Percentiles rank a stretch among this genome's conserved stretches.
Conservation (phyloP, 2,113 vertebrate species). For the Festucalex cinctus region DNA sequence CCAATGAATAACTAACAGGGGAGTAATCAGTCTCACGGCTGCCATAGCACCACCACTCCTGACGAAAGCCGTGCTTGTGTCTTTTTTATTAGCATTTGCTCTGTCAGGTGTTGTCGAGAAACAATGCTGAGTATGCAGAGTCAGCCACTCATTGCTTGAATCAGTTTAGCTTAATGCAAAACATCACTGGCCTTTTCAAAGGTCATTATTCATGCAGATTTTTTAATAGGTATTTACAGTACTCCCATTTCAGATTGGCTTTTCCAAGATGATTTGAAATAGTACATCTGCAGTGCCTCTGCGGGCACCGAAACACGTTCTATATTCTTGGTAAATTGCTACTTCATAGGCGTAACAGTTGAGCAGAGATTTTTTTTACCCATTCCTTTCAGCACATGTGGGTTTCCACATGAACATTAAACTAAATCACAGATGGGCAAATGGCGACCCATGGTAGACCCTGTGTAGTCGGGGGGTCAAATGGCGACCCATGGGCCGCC, state of each 20-base stretch:
- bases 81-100: conserved; percentile 60
- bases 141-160: conserved; percentile 1
- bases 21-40: conserved; percentile 59
- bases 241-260: background rate
- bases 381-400: background rate
- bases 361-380: background rate
- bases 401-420: background rate
- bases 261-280: background rate
- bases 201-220: conserved; percentile 10
- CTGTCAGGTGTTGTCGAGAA: conserved; percentile 27
- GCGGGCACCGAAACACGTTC: background rate
- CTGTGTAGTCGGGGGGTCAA: too few relatives aligned
- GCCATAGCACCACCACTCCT: conserved; percentile 28
- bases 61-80: conserved; percentile 14
- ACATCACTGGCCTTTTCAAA: conserved; percentile 10
- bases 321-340: background rate
- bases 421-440: background rate
- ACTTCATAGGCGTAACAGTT: background rate
- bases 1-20: conserved; percentile 67
- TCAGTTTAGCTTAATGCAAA: conserved; percentile 12
- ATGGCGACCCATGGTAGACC: too few relatives aligned
- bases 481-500: too few relatives aligned
- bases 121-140: conserved; percentile 37
- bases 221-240: conserved; percentile 10
- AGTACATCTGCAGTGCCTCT: background rate